A percentile compares a stretch with the other conserved stretches of the same genome.
phyloP scores from a whole-genome alignment of 1,140 invertebrate genomes.

The Lerema accius region DNA sequence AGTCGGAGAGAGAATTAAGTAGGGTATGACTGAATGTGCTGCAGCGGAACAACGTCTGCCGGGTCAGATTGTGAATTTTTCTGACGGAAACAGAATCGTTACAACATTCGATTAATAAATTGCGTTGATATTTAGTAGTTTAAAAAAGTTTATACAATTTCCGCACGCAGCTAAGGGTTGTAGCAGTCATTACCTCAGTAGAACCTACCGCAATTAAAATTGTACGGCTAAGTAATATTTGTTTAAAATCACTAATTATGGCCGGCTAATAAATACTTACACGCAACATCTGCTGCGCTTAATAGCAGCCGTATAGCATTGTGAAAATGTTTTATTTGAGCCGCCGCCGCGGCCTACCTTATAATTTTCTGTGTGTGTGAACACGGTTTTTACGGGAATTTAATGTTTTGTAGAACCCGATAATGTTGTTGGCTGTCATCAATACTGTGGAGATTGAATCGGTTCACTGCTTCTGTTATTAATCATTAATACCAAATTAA shows the following conservation, averaged over 20 bases:
- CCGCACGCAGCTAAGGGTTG: slow-evolving; percentile 27
- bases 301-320: slow-evolving; percentile 59
- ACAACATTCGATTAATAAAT: no score
- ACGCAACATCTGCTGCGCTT: slow-evolving; percentile 71
- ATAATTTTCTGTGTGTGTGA: slow-evolving; percentile 71
- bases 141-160: slow-evolving; percentile 26
- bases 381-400: slow-evolving; percentile 50
- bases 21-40: no score
- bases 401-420: slow-evolving; percentile 5
- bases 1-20: no score
- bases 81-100: no score
- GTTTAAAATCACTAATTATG: slow-evolving; percentile 79
- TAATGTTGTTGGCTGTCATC: slow-evolving; percentile 8
- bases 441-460: not conserved
- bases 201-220: slow-evolving; percentile 72
- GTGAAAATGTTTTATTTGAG: slow-evolving; percentile 67
- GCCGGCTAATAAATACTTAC: slow-evolving; percentile 75
- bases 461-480: no score
- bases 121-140: no score
- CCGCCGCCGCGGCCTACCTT: slow-evolving; percentile 52
- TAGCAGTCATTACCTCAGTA: slow-evolving; percentile 53
- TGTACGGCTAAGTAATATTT: slow-evolving; percentile 76
- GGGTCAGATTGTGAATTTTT: no score
- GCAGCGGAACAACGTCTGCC: no score
- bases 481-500: no score